Conservation (phyloP, 2,888 invertebrate genomes). For the Drosophila paranaensis region DNA sequence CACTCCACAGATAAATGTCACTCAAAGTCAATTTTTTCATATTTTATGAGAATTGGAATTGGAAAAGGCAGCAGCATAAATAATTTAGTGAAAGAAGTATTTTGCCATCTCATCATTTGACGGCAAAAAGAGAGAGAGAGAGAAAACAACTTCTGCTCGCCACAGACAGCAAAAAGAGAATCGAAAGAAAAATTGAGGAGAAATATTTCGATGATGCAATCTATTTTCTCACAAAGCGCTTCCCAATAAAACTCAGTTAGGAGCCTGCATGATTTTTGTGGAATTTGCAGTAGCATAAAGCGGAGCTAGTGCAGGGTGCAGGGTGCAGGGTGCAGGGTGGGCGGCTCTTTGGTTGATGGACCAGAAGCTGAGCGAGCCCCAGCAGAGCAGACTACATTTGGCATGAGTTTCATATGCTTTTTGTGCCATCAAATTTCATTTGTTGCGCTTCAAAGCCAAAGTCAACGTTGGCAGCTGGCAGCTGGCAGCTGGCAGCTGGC, state of each 20-base stretch:
- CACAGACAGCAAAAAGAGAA: conserved; percentile 5
- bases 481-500: too few species aligned
- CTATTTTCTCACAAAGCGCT: conserved; percentile 44
- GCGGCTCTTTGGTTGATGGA: conserved; percentile 1
- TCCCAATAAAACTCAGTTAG: conserved; percentile 32
- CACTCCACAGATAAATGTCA: conserved; percentile 11
- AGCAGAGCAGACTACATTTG: conserved; percentile 28
- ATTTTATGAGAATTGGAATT: neutral
- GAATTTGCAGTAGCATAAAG: conserved; percentile 39
- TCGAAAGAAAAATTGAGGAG: neutral
- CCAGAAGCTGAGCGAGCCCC: neutral
- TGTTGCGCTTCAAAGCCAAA: conserved; percentile 25
- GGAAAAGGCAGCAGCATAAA: conserved; percentile 9
- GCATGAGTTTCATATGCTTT: conserved; percentile 34
- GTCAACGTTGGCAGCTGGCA: conserved; percentile 15
- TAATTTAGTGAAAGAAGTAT: conserved; percentile 6
- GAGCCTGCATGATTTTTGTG: conserved; percentile 51
- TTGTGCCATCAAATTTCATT: conserved; percentile 54
- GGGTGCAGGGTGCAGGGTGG: neutral
- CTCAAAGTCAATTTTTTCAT: conserved; percentile 20
- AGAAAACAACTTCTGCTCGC: conserved; percentile 21
- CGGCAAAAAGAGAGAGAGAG: conserved; percentile 5
- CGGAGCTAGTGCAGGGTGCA: neutral
- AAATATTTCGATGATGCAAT: conserved; percentile 46
- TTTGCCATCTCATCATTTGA: conserved; percentile 29